Evolutionary conservation across 2,888 invertebrate species (phyloP), one percentile per base, ranked within the genome.

Genomic region (Macaria notata): DNA sequence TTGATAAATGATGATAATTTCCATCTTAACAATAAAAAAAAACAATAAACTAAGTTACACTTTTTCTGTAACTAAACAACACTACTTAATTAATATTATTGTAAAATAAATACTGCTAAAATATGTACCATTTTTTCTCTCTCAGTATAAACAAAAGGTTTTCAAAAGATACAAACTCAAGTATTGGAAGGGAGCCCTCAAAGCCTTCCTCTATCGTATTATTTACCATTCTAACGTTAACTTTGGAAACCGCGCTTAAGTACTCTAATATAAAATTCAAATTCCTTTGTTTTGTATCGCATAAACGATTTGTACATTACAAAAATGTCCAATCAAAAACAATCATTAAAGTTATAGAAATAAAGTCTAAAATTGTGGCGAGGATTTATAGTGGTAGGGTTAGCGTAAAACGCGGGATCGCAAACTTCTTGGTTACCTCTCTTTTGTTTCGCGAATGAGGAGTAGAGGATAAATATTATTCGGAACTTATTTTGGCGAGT

Each of bases 401-500:
- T 69, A 67, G 63, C 63, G 59, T 56, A 56, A 66, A 59, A 43
- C 51, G 56, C 56, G 64, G 74, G 69, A 73, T 77, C 63, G 64
- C 68, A 71, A 81, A 81, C 73, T 81, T 81, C 72, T 78, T 75
- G 81, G 71, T 72, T 67, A 74, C 72, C 71, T 77, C 72, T 80
- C 75, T 81, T 79, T 78, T 83, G 84, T 84, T 81, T 78, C 70
- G 70, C 75, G 78, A 80, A 78, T 77, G 74, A 72, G 78, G 74
- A 81, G 79, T 78, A 76, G 74, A 72, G 78, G 73, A 81, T 84
- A 86, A 84, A 84, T 85, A 83, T 80, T 83, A 83, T 83, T 78
- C 71, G 67, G 67, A 78, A 83, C 76, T 77, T 75, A 79, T 83
- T 84, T 76, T 65, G 72, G 73, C 67, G 67, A 69, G 80, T 78